Base-by-base conservation (phyloP, 1,140 invertebrate species). In the Drosophila tristis region DNA sequence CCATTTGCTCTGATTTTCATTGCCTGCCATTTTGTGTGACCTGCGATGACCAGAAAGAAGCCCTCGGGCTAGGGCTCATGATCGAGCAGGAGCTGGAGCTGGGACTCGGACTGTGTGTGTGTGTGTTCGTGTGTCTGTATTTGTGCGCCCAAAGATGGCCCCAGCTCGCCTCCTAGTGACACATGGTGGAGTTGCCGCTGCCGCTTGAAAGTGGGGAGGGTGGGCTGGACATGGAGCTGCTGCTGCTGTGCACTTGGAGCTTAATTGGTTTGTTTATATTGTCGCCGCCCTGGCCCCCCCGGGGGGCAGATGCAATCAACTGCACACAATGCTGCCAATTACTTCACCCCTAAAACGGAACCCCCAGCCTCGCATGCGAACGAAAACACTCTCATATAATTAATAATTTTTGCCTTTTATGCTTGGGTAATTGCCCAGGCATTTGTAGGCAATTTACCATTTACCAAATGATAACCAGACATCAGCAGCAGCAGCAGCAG, bases 191-290 rank as follows among this genome's bases (percentile, higher is more conserved):
- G 45, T 44, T 64, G 35, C 31, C 51, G 29, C 66, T 58, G 48
- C 47, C 55, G 55, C 51, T 73, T 13, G 35, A 39, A 39, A 13
- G 11, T 39, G 35, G 35, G 31, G 0, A 0, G 5, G 2, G 26
- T 2, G 35, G 35, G 11, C 11, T 39, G 11, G 11, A 35, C 4
- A 35, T 64, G 64, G 74, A 45, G 44, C 43, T 57, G 51, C 50
- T 15, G 20, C 2, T 20, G 16, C 20, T 11, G 71, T 78, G 63
- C 78, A 76, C 75, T 87, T 87, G 78, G 64, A 51, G 53, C 78
- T 81, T 87, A 87, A 87, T 87, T 87, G 82, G 82, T 87, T 87
- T 87, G 82, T 87, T 87, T 87, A 87, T 89, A 82, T 87, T 87
- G 82, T 74, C 84, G 79, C 79, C 20, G 20, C 2, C 0, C 20